phyloP scores from a whole-genome alignment of 2,797 vertebrate genomes.

The Pseudotriccus pelzelni region DNA sequence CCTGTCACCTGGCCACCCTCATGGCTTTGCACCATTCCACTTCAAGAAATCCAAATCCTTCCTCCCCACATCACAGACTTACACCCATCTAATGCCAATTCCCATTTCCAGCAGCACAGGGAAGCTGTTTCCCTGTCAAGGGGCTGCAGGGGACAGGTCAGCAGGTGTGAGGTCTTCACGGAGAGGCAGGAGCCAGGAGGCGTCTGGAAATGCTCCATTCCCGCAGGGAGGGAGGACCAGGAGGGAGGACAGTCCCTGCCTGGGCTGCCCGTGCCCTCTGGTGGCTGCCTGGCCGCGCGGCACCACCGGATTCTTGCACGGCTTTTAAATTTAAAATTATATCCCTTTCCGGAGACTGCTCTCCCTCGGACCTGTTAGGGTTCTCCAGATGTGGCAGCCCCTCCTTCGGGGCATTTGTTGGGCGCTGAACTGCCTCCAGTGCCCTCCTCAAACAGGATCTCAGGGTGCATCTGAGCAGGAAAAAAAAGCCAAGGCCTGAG shows the following conservation, averaged over 20 bases:
- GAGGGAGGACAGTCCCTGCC: background rate
- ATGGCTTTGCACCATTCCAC: background rate
- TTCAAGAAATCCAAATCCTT: background rate
- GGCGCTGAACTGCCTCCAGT: background rate
- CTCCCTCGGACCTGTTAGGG: background rate
- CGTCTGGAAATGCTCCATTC: background rate
- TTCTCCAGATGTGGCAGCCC: background rate
- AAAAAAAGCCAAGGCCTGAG: background rate
- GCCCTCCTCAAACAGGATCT: background rate
- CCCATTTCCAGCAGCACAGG: background rate
- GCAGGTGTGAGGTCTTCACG: background rate
- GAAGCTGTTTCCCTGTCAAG: background rate
- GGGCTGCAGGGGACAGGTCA: background rate
- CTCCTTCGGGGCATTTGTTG: background rate
- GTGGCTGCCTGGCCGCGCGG: background rate
- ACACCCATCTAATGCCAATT: background rate
- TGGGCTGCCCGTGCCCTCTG: slow-evolving; percentile 15
- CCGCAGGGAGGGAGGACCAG: background rate
- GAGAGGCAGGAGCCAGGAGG: background rate
- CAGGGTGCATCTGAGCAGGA: background rate
- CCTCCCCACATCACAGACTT: too few species aligned
- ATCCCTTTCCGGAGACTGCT: background rate
- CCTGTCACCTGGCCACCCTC: background rate
- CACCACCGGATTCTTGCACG: accelerated
- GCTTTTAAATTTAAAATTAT: background rate